phyloP scores from a whole-genome alignment of 2,113 vertebrate genomes.

The rat (Rattus norvegicus) region GRCr8 NC_086032.1:101594001-101594500 shows the following conservation, averaged over 20 bases:
- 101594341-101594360: neutral
- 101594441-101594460: slow-evolving; percentile 96
- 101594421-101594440: slow-evolving; percentile 91
- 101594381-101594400: neutral
- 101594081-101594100: neutral
- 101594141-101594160: neutral
- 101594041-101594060: neutral
- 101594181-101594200: neutral
- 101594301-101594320: neutral
- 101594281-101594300: neutral
- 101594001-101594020: neutral
- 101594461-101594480: slow-evolving; percentile 98
- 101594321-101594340: neutral
- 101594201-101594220: neutral
- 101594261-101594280: neutral
- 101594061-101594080: neutral
- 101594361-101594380: neutral
- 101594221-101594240: neutral
- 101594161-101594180: neutral
- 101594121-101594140: neutral
- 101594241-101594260: neutral
- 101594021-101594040: neutral
- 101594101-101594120: neutral
- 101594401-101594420: slow-evolving; percentile 62
- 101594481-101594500: slow-evolving; percentile 98